Evolutionary conservation across 53 echinoderm and acorn worm species (phyloP).

Genomic region (Antedon mediterranea): DNA sequence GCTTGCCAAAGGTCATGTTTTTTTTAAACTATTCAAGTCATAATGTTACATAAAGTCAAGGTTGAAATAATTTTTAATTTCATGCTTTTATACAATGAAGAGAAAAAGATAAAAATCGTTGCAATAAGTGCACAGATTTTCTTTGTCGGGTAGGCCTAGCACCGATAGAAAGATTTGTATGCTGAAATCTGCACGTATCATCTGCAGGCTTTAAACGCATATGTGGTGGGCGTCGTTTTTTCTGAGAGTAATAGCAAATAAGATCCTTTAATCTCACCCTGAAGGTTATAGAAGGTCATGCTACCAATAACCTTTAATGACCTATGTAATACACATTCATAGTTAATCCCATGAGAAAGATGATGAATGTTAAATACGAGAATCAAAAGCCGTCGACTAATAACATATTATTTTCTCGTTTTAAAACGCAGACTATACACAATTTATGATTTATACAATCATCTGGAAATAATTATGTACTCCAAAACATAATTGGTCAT

Average conservation of each 20-base stretch:
- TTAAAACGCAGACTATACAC: neutral
- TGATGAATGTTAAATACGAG: neutral
- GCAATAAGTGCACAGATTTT: neutral
- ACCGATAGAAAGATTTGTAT: neutral
- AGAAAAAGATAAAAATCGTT: neutral
- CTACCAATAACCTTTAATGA: neutral
- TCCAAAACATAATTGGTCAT: neutral
- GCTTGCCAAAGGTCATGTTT: neutral
- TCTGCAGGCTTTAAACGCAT: neutral
- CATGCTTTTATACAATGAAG: neutral
- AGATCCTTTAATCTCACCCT: neutral
- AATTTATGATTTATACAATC: neutral
- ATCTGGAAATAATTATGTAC: neutral
- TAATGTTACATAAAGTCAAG: neutral
- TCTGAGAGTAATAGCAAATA: neutral
- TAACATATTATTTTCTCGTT: neutral
- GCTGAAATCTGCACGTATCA: neutral
- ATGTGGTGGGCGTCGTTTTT: neutral
- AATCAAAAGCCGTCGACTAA: neutral
- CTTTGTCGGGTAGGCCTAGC: neutral
- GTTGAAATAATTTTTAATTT: neutral
- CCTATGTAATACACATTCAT: neutral
- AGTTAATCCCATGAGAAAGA: neutral
- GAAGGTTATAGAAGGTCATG: neutral
- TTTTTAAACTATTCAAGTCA: neutral